Evolutionary conservation across 2,113 vertebrate genomes (phyloP).

Genomic region (Heterochromis multidens): DNA sequence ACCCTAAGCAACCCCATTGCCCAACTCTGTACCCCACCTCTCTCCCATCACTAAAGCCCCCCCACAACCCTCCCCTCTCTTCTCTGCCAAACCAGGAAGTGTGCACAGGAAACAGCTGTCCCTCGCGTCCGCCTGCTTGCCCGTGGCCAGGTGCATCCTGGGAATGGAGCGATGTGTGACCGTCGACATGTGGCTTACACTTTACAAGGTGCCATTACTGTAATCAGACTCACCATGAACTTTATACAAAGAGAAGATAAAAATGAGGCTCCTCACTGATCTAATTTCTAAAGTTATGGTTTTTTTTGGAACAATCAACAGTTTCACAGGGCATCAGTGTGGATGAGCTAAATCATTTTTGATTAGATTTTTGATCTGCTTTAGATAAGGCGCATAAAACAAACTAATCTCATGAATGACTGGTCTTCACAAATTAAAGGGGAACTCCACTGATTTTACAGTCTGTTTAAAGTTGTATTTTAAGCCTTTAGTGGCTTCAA

Average conservation of each 20-base stretch:
- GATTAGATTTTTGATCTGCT: background rate
- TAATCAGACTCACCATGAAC: slow-evolving; percentile 38
- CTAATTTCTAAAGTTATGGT: background rate
- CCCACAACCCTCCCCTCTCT: background rate
- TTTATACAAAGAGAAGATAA: slow-evolving; percentile 8
- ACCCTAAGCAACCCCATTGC: background rate
- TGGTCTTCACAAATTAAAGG: background rate
- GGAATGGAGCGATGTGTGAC: slow-evolving; percentile 67
- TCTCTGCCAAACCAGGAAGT: slow-evolving; percentile 68
- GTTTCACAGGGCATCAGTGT: background rate
- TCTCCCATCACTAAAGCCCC: background rate
- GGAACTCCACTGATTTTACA: background rate
- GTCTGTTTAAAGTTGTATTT: background rate
- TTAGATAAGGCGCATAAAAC: background rate
- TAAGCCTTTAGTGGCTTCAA: background rate
- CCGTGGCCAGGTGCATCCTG: slow-evolving; percentile 83
- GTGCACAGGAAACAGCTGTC: slow-evolving; percentile 82
- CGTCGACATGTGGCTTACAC: slow-evolving; percentile 36
- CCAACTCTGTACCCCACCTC: background rate
- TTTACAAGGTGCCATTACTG: slow-evolving; percentile 41
- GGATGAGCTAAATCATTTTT: background rate
- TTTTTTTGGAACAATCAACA: background rate
- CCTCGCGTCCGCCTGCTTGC: slow-evolving; percentile 65
- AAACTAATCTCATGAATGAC: background rate
- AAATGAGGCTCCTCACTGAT: background rate